Evolutionary conservation across 2,888 invertebrate species (phyloP), one percentile per base, ranked within the genome.

Genomic region (Acanthococcus lagerstroemiae): DNA sequence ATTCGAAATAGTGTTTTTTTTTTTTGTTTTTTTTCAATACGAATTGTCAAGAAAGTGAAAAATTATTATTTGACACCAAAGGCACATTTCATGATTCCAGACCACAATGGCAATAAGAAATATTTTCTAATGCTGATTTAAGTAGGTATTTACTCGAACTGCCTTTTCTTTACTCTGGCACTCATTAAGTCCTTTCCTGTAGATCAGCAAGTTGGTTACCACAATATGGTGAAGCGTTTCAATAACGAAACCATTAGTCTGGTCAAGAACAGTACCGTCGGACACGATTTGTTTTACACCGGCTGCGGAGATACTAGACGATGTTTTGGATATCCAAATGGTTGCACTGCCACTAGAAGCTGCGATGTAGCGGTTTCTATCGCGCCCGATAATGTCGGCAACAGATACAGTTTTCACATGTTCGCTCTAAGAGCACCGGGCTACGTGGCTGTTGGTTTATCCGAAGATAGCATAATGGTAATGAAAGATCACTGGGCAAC

Each of bases 361-460:
- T 94, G 94, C 75, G 78, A 79, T 67, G 84, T 85, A 0, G 77
- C 85, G 0, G 82, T 86, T 0, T 83, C 89, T 0, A 81, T 87
- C 4, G 74, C 76, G 2, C 80, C 80, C 15, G 77, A 70, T 54
- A 37, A 37, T 3, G 37, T 37, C n/a, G 77, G 56, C 79, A 80
- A 3, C 81, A 67, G 68, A 2, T 83, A 66, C 76, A 77, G 55
- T 68, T 86, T 87, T 72, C 85, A 87, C 74, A 70, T 88, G 72
- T 81, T 82, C 73, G 80, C 82, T 1, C 70, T 70, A 27, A 68
- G 71, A 6, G 69, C 82, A 2, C 85, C 83, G n/a, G 37, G 37
- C 74, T 89, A 87, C 73, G 83, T 91, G 1, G 90, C 90, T 0
- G 80, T 90, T 12, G 93, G 86, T 0, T 77, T 94, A 4, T 92